phyloP scores from a whole-genome alignment of 2,888 invertebrate genomes.

The Stictocephala bisonia region DNA sequence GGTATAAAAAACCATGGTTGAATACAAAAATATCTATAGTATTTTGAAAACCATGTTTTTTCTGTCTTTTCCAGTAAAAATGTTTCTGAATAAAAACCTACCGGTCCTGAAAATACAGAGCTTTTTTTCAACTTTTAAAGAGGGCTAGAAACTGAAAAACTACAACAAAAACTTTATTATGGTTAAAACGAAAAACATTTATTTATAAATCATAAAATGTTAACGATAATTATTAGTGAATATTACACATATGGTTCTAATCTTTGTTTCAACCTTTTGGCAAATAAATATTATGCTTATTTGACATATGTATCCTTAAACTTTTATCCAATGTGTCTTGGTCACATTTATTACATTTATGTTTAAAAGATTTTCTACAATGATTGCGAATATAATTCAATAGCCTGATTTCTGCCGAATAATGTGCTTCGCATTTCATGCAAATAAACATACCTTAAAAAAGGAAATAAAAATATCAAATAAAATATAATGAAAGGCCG shows the following conservation, averaged over 20 bases:
- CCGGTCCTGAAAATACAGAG: too few relatives aligned
- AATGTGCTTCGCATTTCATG: neutral
- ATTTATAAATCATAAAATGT: neutral
- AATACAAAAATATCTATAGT: too few relatives aligned
- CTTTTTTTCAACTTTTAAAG: too few relatives aligned
- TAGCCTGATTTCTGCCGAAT: neutral
- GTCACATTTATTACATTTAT: neutral
- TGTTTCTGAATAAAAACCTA: too few relatives aligned
- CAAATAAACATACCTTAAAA: too few relatives aligned
- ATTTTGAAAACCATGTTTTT: too few relatives aligned
- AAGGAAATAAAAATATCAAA: too few relatives aligned
- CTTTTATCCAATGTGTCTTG: slow-evolving; percentile 1
- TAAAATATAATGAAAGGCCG: too few relatives aligned
- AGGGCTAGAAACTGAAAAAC: too few relatives aligned
- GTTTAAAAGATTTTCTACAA: neutral
- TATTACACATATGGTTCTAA: neutral
- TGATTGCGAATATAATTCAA: neutral
- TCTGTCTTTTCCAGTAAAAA: too few relatives aligned
- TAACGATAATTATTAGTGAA: neutral
- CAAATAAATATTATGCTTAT: slow-evolving; percentile 10
- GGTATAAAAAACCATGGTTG: too few relatives aligned
- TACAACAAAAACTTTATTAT: neutral
- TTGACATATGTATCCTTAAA: slow-evolving; percentile 23
- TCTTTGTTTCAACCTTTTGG: too few relatives aligned
- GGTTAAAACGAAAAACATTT: neutral